Evolutionary conservation across 2,888 invertebrate genomes (phyloP).

Genomic region (Hedya salicella): DNA sequence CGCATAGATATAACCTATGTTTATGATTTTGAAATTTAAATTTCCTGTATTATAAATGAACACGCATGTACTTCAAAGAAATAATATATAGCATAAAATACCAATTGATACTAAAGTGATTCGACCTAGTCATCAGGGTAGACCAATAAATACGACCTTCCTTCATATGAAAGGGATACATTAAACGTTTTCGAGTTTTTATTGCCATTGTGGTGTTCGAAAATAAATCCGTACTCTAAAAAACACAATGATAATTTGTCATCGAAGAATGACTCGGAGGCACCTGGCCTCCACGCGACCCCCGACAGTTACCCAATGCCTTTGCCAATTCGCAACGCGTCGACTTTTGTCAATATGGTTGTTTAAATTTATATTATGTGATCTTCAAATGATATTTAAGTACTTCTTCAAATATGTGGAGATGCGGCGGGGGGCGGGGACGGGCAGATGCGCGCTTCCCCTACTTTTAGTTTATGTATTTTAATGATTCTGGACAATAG

Average conservation of each 20-base stretch:
- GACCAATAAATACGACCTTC: constrained; percentile 17
- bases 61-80: too few species aligned
- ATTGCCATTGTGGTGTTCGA: constrained; percentile 60
- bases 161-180: constrained; percentile 15
- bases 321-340: constrained; percentile 75
- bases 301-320: constrained; percentile 54
- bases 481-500: constrained; percentile 52
- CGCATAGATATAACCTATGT: too few species aligned
- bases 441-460: constrained; percentile 68
- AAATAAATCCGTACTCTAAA: constrained; percentile 61
- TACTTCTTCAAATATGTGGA: constrained; percentile 81
- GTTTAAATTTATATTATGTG: constrained; percentile 84
- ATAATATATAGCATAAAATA: neutral
- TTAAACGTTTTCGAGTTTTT: constrained; percentile 67
- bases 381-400: constrained; percentile 81
- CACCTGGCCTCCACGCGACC: constrained; percentile 81
- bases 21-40: too few species aligned
- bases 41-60: too few species aligned
- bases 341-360: constrained; percentile 77
- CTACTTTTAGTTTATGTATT: constrained; percentile 64
- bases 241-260: constrained; percentile 82
- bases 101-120: neutral
- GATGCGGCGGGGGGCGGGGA: constrained; percentile 70
- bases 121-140: neutral
- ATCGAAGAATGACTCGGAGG: constrained; percentile 65